Evolutionary conservation across 2,797 vertebrate species (phyloP), one percentile per base, ranked within the genome.

Genomic region (Sebastes miniatus): DNA sequence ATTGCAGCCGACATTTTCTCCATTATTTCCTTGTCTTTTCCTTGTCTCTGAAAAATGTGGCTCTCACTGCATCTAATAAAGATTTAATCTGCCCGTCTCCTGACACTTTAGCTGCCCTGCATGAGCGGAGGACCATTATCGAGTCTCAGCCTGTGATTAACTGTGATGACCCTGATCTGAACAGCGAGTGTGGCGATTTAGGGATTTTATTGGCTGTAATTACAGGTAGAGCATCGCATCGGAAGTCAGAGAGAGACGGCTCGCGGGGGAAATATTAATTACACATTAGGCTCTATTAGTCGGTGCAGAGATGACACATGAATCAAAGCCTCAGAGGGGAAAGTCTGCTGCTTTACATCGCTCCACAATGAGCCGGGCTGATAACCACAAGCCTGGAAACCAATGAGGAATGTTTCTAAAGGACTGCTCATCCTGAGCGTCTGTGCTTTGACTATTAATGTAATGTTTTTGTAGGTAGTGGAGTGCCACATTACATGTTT

Each of bases 131-230:
- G 58, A 59, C 69, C 77, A 93, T 95, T 94, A 92, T 86, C 36
- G n/a, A 87, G 83, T 80, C 88, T 88, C 81, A 34, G 72, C 77
- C 83, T 77, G 80, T 90, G 78, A 90, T 92, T 92, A 91, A 85
- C 85, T 74, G 69, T 27, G 86, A 88, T 94, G 92, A 96, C 94
- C 94, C 89, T 54, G 85, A 83, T 88, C 80, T 77, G 89, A 91
- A 80, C 90, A 57, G 79, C 87, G 77, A 90, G 85, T 80, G 85
- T 85, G 83, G 65, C 62, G 77, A 91, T 94, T 87, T 89, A 90
- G 85, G 62, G 69, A 18, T 80, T 90, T 93, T 91, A 95, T 95
- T 93, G 86, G 88, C 71, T 50, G 43, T 95, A 94, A 95, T 96
- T 93, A 79, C 90, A 86, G 87, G 69, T 86, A 89, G 89, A 91